These are phyloP conservation scores for Mallotus villosus DNA, from an alignment of 2,797 vertebrate genomes.

Conservation along the genomic window DNA sequence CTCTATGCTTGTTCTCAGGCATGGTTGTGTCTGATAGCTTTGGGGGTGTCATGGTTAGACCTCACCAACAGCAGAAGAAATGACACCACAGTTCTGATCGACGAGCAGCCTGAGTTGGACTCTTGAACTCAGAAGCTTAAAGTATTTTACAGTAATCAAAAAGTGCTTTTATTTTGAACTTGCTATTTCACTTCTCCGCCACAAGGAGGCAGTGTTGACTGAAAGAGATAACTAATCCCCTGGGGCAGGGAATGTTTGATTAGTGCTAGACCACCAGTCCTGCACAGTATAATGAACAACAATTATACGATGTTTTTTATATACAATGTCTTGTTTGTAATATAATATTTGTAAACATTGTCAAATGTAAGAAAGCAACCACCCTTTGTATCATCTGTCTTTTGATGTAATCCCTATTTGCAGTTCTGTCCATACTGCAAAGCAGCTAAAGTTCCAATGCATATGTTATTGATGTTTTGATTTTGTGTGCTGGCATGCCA, in stretches of 20 bases:
- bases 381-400: no score
- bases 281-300: slow-evolving; percentile 34
- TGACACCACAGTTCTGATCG: slow-evolving; percentile 68
- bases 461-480: slow-evolving; percentile 21
- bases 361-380: not conserved
- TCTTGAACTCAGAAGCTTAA: slow-evolving; percentile 31
- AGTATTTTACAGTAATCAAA: no score
- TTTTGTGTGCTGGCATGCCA: slow-evolving; percentile 38
- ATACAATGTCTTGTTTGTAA: slow-evolving; percentile 35
- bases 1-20: slow-evolving; percentile 54
- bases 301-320: slow-evolving; percentile 44
- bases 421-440: not conserved
- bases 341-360: not conserved
- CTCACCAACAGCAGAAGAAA: slow-evolving; percentile 71
- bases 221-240: not conserved
- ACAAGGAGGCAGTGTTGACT: slow-evolving; percentile 47
- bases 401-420: no score
- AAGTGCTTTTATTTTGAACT: not conserved
- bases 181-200: slow-evolving; percentile 27
- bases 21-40: slow-evolving; percentile 85
- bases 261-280: slow-evolving; percentile 14
- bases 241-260: not conserved
- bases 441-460: not conserved
- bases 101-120: slow-evolving; percentile 59
- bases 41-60: slow-evolving; percentile 80